Evolutionary conservation across 2,888 invertebrate genomes (phyloP).

Genomic region (Morpho helenor): DNA sequence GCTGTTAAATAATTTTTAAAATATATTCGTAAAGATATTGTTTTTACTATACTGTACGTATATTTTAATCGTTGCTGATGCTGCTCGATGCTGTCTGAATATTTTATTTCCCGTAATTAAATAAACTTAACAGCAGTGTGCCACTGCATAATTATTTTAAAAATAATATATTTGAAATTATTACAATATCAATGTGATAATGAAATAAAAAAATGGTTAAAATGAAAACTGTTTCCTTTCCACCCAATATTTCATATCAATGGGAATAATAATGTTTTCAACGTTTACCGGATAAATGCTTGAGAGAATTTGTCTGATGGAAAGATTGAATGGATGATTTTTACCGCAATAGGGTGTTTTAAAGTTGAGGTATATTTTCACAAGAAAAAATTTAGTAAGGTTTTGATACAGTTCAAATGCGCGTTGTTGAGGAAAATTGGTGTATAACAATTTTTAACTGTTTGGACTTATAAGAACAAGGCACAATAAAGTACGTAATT

Average conservation of each 20-base stretch:
- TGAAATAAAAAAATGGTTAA: conserved; percentile 67
- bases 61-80: not conserved
- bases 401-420: not conserved
- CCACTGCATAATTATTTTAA: conserved; percentile 45
- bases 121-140: conserved; percentile 46
- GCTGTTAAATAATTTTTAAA: conserved; percentile 3
- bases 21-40: conserved; percentile 4
- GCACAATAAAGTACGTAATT: conserved; percentile 33
- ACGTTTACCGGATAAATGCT: not conserved
- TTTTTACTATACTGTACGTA: conserved; percentile 1
- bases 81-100: not conserved
- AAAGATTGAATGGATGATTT: conserved; percentile 8
- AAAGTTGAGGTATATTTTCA: no score
- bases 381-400: not conserved
- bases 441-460: no score
- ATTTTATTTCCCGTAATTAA: not conserved
- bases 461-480: conserved; percentile 6
- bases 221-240: conserved; percentile 72
- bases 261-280: not conserved
- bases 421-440: no score
- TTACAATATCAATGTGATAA: conserved; percentile 51
- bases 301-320: conserved; percentile 6
- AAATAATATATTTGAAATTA: conserved; percentile 28
- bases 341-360: no score
- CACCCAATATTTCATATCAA: conserved; percentile 52